phyloP scores from a whole-genome alignment of 2,888 invertebrate species.

The Stenodera caucasica region DNA sequence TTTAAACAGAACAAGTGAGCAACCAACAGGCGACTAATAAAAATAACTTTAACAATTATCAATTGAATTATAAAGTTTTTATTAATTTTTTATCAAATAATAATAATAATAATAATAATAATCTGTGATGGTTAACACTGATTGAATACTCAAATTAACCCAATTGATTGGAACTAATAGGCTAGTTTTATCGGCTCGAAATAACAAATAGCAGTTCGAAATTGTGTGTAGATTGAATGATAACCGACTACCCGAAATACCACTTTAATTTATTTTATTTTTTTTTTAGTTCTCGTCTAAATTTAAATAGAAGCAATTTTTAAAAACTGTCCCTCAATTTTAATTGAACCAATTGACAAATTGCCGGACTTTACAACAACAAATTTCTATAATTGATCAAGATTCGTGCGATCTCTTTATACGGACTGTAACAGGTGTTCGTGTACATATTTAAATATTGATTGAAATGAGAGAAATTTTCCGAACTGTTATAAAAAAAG shows the following conservation, averaged over 20 bases:
- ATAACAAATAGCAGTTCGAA: slow-evolving; percentile 54
- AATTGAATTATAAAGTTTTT: background rate
- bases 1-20: background rate
- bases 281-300: background rate
- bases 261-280: slow-evolving; percentile 46
- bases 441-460: too few species aligned
- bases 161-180: slow-evolving; percentile 54
- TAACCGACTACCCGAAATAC: slow-evolving; percentile 50
- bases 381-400: slow-evolving; percentile 9
- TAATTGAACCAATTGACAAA: slow-evolving; percentile 53
- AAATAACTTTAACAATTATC: background rate
- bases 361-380: slow-evolving; percentile 33
- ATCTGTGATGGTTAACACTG: slow-evolving; percentile 30
- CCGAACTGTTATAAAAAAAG: too few species aligned
- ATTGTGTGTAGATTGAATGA: slow-evolving; percentile 38
- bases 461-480: too few species aligned
- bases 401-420: background rate
- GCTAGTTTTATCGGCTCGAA: slow-evolving; percentile 50
- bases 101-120: background rate
- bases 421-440: too few species aligned
- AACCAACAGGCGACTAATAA: background rate
- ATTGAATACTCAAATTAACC: slow-evolving; percentile 51
- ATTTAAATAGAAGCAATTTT: slow-evolving; percentile 49
- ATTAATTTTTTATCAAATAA: background rate
- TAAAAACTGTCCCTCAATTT: slow-evolving; percentile 47